These are phyloP conservation scores for Crambe crambe DNA, from an alignment of 37 sponge, comb jelly and placozoan genomes.

Conservation along the genomic window DNA sequence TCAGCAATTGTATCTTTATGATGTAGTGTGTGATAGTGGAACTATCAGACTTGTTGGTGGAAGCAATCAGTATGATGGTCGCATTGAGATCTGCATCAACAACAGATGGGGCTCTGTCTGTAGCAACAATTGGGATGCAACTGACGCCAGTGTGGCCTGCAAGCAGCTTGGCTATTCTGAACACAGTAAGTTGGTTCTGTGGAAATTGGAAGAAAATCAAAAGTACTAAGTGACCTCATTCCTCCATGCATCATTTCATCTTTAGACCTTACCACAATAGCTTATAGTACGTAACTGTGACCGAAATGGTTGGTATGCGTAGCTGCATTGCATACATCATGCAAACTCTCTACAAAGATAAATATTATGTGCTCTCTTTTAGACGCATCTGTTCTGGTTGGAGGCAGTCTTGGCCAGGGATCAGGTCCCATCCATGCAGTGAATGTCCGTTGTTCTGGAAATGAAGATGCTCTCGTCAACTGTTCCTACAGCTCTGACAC, in stretches of 20 bases:
- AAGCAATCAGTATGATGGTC: constrained; percentile 1
- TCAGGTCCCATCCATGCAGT: constrained; percentile 6
- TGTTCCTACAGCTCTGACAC: background rate
- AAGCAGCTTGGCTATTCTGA: constrained; percentile 10
- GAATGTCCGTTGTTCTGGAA: constrained; percentile 2
- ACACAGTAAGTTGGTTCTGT: background rate
- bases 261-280: too few relatives aligned
- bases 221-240: background rate
- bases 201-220: background rate
- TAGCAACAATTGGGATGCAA: background rate
- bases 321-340: too few relatives aligned
- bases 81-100: constrained; percentile 27
- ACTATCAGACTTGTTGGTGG: constrained; percentile 19
- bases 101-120: constrained; percentile 29
- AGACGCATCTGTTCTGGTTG: background rate
- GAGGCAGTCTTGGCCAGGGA: constrained; percentile 8
- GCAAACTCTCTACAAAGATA: too few relatives aligned
- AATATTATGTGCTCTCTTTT: too few relatives aligned
- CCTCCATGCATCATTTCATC: too few relatives aligned
- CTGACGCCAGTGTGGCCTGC: constrained; percentile 24
- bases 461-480: background rate
- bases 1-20: too few relatives aligned
- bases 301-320: too few relatives aligned
- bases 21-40: constrained; percentile 19
- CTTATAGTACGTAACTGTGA: too few relatives aligned